Evolutionary conservation across 1,140 invertebrate genomes (phyloP).

Genomic region (Heliconius nattereri): DNA sequence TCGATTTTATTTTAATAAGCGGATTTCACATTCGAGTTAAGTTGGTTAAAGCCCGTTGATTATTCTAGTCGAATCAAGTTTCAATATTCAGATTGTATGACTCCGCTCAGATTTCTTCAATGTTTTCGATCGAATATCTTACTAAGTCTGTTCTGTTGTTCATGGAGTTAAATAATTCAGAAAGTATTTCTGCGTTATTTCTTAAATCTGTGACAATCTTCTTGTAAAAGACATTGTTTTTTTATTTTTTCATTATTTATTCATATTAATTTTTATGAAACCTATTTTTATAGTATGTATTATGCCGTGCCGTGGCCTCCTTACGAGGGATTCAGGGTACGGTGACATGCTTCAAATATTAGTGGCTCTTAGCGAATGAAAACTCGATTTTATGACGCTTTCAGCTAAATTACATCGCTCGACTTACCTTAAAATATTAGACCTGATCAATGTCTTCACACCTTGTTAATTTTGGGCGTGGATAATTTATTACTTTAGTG

Average conservation of each 20-base stretch:
- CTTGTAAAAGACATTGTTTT: background rate
- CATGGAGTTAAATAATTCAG: conserved; percentile 29
- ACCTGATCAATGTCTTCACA: conserved; percentile 42
- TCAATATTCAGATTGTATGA: conserved; percentile 69
- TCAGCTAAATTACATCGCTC: conserved; percentile 58
- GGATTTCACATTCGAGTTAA: conserved; percentile 55
- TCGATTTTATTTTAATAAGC: conserved; percentile 68
- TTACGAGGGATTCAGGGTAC: conserved; percentile 35
- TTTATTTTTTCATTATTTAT: background rate
- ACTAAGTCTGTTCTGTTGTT: conserved; percentile 25
- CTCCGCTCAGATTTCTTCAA: conserved; percentile 58
- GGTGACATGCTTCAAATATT: conserved; percentile 53
- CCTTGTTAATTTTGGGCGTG: conserved; percentile 34
- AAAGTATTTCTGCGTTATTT: conserved; percentile 3
- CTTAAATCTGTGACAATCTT: background rate
- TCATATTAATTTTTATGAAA: background rate
- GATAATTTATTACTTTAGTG: conserved; percentile 11
- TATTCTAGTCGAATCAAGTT: conserved; percentile 62
- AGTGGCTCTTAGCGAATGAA: conserved; percentile 69
- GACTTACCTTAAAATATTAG: conserved; percentile 55
- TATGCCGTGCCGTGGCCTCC: conserved; percentile 22
- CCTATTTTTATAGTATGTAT: background rate
- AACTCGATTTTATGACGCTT: conserved; percentile 67
- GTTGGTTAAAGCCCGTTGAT: conserved; percentile 46
- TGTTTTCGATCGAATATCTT: conserved; percentile 38